A percentile compares a stretch with the other conserved stretches of the same genome.
These are phyloP conservation scores for Apodemia duryi DNA, from an alignment of 2,888 invertebrate species.

Conservation along the genomic window DNA sequence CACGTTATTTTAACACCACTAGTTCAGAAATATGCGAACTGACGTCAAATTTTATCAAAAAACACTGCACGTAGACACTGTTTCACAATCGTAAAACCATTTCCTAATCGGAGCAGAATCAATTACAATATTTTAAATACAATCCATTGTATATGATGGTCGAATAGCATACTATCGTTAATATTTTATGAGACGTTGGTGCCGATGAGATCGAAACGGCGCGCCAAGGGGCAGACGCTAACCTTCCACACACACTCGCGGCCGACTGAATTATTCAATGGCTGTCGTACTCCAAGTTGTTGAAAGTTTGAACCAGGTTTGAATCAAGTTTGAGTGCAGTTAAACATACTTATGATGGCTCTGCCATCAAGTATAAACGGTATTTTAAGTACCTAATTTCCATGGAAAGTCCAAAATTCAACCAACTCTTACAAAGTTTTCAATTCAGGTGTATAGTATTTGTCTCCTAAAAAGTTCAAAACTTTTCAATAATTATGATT, in stretches of 20 bases:
- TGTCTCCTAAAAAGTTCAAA: too few relatives aligned
- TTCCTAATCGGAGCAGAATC: conserved; percentile 18
- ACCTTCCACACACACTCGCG: conserved; percentile 27
- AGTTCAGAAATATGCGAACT: conserved; percentile 12
- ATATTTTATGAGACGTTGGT: conserved; percentile 21
- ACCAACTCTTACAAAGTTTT: not conserved
- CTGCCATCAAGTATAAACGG: not conserved
- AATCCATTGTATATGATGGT: conserved; percentile 30
- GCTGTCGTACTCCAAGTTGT: conserved; percentile 13
- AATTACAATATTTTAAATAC: conserved; percentile 30
- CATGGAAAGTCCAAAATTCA: not conserved
- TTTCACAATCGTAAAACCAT: conserved; percentile 20
- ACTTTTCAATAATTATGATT: too few relatives aligned
- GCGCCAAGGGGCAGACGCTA: conserved; percentile 25
- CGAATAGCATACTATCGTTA: conserved; percentile 13
- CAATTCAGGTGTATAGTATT: not conserved
- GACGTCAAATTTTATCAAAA: conserved; percentile 15
- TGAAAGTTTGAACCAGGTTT: conserved; percentile 7
- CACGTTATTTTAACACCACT: conserved; percentile 19
- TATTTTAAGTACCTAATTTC: not conserved
- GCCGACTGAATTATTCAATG: conserved; percentile 27
- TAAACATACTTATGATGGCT: not conserved
- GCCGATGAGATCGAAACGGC: conserved; percentile 26
- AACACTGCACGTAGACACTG: conserved; percentile 24
- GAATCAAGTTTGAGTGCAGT: conserved; percentile 9